Base-by-base conservation (phyloP, 2,797 vertebrate species). In the Rhynchonycteris naso region DNA sequence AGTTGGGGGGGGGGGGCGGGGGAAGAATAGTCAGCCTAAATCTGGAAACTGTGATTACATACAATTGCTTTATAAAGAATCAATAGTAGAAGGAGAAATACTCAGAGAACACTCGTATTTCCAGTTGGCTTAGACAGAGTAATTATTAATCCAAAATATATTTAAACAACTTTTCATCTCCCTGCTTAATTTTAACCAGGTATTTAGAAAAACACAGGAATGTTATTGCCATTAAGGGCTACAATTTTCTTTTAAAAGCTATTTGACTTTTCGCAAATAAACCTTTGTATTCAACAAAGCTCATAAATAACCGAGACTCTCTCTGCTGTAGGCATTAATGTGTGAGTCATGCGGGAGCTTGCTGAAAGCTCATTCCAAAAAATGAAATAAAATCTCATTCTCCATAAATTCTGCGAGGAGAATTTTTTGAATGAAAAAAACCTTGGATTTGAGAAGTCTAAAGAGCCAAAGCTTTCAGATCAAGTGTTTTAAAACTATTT, bases 251-350 rank as follows among this genome's bases (percentile, higher is more conserved):
- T 43, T 75, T 59, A 88, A 88, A 95, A 33, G 21, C 33, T 76
- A 74, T 43, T 26, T 50, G 65, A 63, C 1, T 7, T 13, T 81
- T 88, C 4, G 1, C 28, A 90, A 80, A 91, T 85, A 89, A 95
- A 92, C n/a, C 88, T 97, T 92, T 92, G 69, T 1, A 63, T 58
- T 59, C 30, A 43, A 63, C 28, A 35, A 74, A 21, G n/a, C 69
- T 86, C 35, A 66, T n/a, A 65, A 88, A 72, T n/a, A 82, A 59
- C 54, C 11, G 52, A 86, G 43, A 35, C 26, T 63, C 19, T 43
- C 56, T 38, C 13, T 5, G 6, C 28, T 87, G 35, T 5, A 24
- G 21, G 26, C 26, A 26, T 26, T 33, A 35, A 47, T 35, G n/a
- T 22, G 1, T 38, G 5, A 26, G 13, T 52, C 16, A 38, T 7